These are phyloP conservation scores for Atherinosoma microstoma DNA, from an alignment of 2,797 vertebrate species.

Conservation along the genomic window DNA sequence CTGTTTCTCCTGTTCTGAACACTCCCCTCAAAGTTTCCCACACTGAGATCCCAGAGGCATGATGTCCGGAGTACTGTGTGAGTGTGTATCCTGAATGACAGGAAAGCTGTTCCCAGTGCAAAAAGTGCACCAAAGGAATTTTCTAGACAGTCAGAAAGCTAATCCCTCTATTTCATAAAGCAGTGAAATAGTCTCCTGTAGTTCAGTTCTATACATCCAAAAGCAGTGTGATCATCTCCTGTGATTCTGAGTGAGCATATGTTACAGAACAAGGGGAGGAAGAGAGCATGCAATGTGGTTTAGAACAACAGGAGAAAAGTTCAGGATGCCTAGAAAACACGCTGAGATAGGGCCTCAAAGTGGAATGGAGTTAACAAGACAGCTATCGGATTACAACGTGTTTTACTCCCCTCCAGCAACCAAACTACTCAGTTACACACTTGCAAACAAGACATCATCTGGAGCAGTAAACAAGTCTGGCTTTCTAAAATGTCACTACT, in stretches of 20 bases:
- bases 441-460: conserved; percentile 19
- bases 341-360: conserved; percentile 69
- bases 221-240: conserved; percentile 30
- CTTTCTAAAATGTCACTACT: background rate
- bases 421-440: conserved; percentile 5
- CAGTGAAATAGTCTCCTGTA: conserved; percentile 9
- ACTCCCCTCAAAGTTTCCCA: conserved; percentile 75
- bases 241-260: conserved; percentile 31
- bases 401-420: conserved; percentile 11
- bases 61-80: conserved; percentile 74
- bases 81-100: conserved; percentile 78
- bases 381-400: conserved; percentile 7
- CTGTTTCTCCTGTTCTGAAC: conserved; percentile 61
- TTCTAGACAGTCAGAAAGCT: conserved; percentile 26
- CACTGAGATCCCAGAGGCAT: conserved; percentile 68
- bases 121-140: conserved; percentile 55
- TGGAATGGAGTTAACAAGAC: conserved; percentile 60
- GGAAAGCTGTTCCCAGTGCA: conserved; percentile 71
- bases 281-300: conserved; percentile 57
- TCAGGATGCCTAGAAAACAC: conserved; percentile 84
- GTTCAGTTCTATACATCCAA: conserved; percentile 19
- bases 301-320: conserved; percentile 75
- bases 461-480: conserved; percentile 12
- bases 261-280: conserved; percentile 30
- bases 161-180: conserved; percentile 24